These are phyloP conservation scores for Acanthopleura granulata DNA, from an alignment of 2,888 invertebrate species.

Conservation along the genomic window DNA sequence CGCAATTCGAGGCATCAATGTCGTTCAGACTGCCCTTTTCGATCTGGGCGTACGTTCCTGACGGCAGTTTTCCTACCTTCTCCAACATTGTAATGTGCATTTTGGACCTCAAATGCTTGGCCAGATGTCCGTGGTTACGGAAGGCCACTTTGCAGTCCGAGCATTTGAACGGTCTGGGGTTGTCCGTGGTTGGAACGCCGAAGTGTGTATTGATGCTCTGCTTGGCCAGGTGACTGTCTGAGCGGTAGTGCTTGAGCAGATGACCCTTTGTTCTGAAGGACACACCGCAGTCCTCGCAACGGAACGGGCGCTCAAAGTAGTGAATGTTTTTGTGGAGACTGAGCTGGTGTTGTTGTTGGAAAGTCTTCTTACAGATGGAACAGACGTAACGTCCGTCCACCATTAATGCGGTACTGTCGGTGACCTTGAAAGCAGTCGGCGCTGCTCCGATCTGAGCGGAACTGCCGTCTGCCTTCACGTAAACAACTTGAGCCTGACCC, in stretches of 20 bases:
- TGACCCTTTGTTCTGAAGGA: constrained; percentile 92
- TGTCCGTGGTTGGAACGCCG: constrained; percentile 76
- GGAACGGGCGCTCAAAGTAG: constrained; percentile 91
- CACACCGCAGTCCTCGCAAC: constrained; percentile 91
- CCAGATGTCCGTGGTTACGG: constrained; percentile 92
- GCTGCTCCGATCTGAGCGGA: constrained; percentile 27
- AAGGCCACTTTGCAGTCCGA: constrained; percentile 96
- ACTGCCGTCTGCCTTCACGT: constrained; percentile 24
- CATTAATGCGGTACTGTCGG: constrained; percentile 30
- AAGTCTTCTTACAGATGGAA: constrained; percentile 90
- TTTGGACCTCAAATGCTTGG: constrained; percentile 95
- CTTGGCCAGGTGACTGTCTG: constrained; percentile 92
- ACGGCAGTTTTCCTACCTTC: constrained; percentile 91
- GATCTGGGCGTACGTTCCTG: constrained; percentile 94
- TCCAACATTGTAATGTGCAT: constrained; percentile 96
- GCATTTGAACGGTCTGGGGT: constrained; percentile 96
- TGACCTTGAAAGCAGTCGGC: constrained; percentile 30
- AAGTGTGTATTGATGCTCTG: constrained; percentile 34
- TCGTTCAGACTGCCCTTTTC: constrained; percentile 92
- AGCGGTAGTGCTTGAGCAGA: constrained; percentile 92
- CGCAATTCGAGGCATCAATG: constrained; percentile 84
- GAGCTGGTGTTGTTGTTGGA: constrained; percentile 91
- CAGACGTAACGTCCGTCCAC: constrained; percentile 76
- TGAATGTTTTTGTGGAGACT: constrained; percentile 95
- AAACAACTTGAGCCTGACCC: constrained; percentile 19